phyloP scores from a whole-genome alignment of 2,888 invertebrate species.

The Ramazzottius varieornatus region DNA sequence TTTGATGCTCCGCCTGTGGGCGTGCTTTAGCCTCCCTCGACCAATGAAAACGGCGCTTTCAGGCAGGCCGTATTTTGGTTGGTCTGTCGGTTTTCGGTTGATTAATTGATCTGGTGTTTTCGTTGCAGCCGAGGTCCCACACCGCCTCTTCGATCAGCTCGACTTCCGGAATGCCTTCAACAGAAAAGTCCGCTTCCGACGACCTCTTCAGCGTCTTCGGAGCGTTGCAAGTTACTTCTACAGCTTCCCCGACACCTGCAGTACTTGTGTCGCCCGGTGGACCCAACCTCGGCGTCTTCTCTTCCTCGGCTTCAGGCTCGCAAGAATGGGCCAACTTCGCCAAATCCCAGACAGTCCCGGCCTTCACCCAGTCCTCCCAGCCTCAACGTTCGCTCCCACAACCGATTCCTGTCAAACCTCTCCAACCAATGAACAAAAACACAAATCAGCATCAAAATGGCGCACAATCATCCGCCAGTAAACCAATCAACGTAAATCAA shows the following conservation, averaged over 20 bases:
- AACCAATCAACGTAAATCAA: not conserved
- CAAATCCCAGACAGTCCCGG: slow-evolving; percentile 7
- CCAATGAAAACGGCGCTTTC: too few species aligned
- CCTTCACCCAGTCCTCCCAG: not conserved
- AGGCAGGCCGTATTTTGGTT: too few species aligned
- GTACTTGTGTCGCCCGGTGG: not conserved
- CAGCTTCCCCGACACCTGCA: too few species aligned
- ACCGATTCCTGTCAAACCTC: not conserved
- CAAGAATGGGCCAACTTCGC: slow-evolving; percentile 22
- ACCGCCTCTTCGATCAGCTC: slow-evolving; percentile 12
- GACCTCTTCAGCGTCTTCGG: not conserved
- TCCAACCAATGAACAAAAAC: not conserved
- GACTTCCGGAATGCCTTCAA: slow-evolving; percentile 13
- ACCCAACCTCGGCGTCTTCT: not conserved
- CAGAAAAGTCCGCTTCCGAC: not conserved
- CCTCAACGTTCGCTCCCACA: not conserved
- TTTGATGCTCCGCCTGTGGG: too few species aligned
- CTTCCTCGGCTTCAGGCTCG: slow-evolving; percentile 17
- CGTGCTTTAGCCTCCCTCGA: too few species aligned
- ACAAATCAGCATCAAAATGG: not conserved
- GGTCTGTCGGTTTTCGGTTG: not conserved
- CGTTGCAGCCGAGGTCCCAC: not conserved
- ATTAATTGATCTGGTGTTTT: not conserved
- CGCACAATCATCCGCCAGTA: not conserved
- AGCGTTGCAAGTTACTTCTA: not conserved